Evolutionary conservation across 1,140 invertebrate species (phyloP).

Genomic region (Spodoptera frugiperda): DNA sequence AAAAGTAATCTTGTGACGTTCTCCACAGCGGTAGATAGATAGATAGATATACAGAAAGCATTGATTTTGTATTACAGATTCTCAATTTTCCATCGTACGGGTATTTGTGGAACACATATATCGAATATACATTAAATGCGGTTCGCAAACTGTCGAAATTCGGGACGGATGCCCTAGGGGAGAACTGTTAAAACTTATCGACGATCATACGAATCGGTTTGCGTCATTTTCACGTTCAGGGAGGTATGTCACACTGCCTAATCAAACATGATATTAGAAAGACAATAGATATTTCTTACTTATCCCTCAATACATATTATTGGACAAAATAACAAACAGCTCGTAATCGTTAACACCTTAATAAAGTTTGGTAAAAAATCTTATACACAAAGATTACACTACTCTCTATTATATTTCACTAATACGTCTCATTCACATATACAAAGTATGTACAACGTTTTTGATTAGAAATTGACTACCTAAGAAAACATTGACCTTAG

Average conservation of each 20-base stretch:
- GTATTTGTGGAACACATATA: conserved; percentile 10
- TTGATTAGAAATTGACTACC: conserved; percentile 17
- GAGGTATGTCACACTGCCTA: not conserved
- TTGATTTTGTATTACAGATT: conserved; percentile 44
- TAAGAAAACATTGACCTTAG: conserved; percentile 1
- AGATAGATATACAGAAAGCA: conserved; percentile 40
- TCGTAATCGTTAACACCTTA: not conserved
- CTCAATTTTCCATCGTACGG: conserved; percentile 29
- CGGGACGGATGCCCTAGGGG: conserved; percentile 1
- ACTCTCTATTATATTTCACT: conserved; percentile 51
- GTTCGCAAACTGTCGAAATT: conserved; percentile 9
- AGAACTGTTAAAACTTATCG: conserved; percentile 11
- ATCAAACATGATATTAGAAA: not conserved
- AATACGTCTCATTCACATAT: conserved; percentile 53
- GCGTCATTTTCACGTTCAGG: conserved; percentile 12
- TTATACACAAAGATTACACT: conserved; percentile 18
- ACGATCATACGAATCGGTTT: conserved; percentile 14
- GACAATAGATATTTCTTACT: not conserved
- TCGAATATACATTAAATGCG: conserved; percentile 18
- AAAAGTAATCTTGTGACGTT: conserved; percentile 43
- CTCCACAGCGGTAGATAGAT: conserved; percentile 42
- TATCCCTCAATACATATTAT: not conserved
- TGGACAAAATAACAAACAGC: conserved; percentile 1
- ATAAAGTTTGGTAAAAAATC: conserved; percentile 18
- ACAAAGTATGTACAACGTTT: conserved; percentile 38